phyloP scores from a whole-genome alignment of 2,797 vertebrate species.

The Mus caroli region DNA sequence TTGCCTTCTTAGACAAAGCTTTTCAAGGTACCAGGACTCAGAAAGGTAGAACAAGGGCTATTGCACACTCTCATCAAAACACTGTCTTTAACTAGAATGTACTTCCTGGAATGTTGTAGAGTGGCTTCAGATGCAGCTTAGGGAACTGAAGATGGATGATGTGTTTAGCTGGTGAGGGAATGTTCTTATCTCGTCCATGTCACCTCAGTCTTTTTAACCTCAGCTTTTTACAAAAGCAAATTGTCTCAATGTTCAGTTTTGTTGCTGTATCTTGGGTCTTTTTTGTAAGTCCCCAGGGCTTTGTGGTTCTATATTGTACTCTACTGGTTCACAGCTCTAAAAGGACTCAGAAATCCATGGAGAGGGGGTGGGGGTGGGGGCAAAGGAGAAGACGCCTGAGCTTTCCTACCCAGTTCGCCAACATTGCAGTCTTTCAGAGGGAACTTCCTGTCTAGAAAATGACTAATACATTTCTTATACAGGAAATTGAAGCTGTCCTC shows the following conservation, averaged over 20 bases:
- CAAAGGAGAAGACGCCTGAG: neutral
- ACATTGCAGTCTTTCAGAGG: neutral
- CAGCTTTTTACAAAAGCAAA: neutral
- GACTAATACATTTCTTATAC: neutral
- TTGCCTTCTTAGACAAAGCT: neutral
- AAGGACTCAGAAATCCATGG: neutral
- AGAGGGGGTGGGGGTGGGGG: neutral
- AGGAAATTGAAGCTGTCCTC: constrained; percentile 30
- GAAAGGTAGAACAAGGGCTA: neutral
- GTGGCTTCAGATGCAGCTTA: neutral
- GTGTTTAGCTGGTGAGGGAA: neutral
- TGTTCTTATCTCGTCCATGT: neutral
- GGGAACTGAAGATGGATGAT: constrained; percentile 5
- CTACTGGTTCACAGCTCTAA: neutral
- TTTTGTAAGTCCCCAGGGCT: neutral
- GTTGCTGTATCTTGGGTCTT: neutral
- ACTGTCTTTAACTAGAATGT: neutral
- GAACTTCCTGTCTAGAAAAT: neutral
- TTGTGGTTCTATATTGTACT: neutral
- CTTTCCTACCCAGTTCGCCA: neutral
- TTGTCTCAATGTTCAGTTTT: neutral
- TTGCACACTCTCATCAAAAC: neutral
- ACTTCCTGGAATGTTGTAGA: neutral
- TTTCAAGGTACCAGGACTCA: neutral
- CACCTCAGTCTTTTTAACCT: neutral